A percentile compares a stretch with the other conserved stretches of the same genome.
These are phyloP conservation scores for Podarcis cretensis DNA, from an alignment of 2,113 vertebrate genomes.

Conservation along the genomic window DNA sequence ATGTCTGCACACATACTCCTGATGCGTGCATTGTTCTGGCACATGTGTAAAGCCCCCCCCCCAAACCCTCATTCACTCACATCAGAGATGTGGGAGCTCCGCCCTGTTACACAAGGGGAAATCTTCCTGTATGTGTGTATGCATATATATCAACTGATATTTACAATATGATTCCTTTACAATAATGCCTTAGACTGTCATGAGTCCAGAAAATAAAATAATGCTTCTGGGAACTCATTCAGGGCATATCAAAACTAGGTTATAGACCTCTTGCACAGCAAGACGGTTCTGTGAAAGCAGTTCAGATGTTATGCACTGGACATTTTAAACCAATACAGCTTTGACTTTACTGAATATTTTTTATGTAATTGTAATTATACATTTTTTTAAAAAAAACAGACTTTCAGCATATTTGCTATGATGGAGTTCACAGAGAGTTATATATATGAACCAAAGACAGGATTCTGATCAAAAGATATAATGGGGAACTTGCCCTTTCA, in stretches of 20 bases:
- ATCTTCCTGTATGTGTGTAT: no score
- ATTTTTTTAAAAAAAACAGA: no score
- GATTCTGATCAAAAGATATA: background rate
- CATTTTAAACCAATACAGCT: background rate
- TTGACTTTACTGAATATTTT: background rate
- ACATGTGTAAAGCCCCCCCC: no score
- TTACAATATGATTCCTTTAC: background rate
- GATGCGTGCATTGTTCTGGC: no score
- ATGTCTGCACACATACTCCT: no score
- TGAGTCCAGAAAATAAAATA: background rate
- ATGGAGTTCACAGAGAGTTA: background rate
- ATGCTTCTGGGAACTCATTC: background rate
- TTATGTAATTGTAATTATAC: background rate
- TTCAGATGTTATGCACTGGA: background rate
- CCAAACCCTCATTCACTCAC: no score
- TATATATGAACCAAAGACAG: background rate
- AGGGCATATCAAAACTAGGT: background rate
- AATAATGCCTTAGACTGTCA: no score
- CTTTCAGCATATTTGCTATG: background rate
- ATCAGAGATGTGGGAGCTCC: no score
- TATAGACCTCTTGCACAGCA: background rate
- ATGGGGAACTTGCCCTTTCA: slow-evolving; percentile 12
- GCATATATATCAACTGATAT: background rate
- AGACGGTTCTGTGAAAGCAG: no score
- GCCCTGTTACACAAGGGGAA: no score